These are phyloP conservation scores for Silurus asotus DNA, from an alignment of 2,113 vertebrate species.

Conservation along the genomic window DNA sequence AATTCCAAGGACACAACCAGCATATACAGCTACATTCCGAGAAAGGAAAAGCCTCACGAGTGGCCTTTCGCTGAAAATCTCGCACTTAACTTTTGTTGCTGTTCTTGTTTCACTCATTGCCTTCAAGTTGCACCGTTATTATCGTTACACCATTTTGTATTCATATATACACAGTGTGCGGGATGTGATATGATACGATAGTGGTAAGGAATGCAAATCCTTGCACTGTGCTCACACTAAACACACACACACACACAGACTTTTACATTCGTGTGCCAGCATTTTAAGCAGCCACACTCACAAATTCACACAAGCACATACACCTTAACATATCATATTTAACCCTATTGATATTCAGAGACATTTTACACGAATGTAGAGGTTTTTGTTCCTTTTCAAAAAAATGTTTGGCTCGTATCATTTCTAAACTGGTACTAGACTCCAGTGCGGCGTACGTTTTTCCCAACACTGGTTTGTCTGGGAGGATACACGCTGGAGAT, in stretches of 20 bases:
- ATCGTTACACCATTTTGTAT: not conserved
- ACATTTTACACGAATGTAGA: constrained; percentile 2
- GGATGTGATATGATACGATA: not conserved
- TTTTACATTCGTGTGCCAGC: not conserved
- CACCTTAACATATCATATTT: constrained; percentile 23
- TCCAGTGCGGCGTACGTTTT: not conserved
- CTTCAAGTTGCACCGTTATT: constrained; percentile 30
- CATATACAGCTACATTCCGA: constrained; percentile 49
- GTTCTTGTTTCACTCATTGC: constrained; percentile 8
- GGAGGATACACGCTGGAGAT: not conserved
- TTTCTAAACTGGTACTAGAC: constrained; percentile 15
- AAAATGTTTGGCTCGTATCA: not conserved
- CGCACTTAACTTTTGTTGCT: not conserved
- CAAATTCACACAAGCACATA: not conserved
- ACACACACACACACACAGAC: not conserved
- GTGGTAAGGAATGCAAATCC: not conserved
- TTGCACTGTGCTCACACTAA: not conserved
- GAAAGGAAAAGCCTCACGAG: constrained; percentile 62
- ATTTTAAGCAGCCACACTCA: not conserved
- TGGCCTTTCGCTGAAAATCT: constrained; percentile 51
- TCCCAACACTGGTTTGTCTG: constrained; percentile 36
- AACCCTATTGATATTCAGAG: constrained; percentile 3
- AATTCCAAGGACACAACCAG: constrained; percentile 35
- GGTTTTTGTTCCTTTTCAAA: not conserved
- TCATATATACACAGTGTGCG: not conserved